A percentile compares a stretch with the other conserved stretches of the same genome.
Conservation (phyloP, 2,888 invertebrate genomes). For the Mallateleia sp. region DNA sequence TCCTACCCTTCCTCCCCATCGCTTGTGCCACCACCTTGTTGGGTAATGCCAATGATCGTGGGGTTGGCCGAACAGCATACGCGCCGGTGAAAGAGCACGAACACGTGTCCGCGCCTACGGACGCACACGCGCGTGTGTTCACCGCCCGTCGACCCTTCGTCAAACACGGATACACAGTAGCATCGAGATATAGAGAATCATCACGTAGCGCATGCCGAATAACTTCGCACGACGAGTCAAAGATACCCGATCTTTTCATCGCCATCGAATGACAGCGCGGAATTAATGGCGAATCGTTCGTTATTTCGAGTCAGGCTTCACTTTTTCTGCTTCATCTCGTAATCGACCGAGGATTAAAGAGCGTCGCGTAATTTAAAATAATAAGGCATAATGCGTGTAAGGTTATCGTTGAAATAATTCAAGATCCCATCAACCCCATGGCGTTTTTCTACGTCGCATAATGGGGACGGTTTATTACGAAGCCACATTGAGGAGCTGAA, state of each 20-base stretch:
- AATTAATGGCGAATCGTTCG: neutral
- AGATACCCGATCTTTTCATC: conserved; percentile 23
- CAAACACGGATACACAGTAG: conserved; percentile 59
- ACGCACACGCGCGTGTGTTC: conserved; percentile 65
- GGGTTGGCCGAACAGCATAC: conserved; percentile 51
- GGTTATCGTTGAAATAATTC: conserved; percentile 16
- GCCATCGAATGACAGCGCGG: conserved; percentile 7
- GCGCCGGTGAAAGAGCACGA: conserved; percentile 57
- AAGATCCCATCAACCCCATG: conserved; percentile 12
- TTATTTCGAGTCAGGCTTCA: neutral
- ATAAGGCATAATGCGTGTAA: neutral
- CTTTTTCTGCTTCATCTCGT: conserved; percentile 2
- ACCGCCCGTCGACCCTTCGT: conserved; percentile 55
- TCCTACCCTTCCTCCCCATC: conserved; percentile 46
- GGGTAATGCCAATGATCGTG: conserved; percentile 71
- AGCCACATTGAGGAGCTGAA: neutral
- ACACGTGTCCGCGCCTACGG: conserved; percentile 72
- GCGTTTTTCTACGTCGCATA: neutral
- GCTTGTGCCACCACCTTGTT: conserved; percentile 57
- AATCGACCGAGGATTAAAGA: conserved; percentile 44
- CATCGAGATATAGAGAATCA: conserved; percentile 53
- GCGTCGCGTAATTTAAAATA: conserved; percentile 80
- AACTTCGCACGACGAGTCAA: conserved; percentile 25
- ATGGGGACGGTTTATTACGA: neutral
- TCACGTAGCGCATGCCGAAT: conserved; percentile 39